phyloP scores from a whole-genome alignment of 2,888 invertebrate genomes.

The Cerceris ruficornis region DNA sequence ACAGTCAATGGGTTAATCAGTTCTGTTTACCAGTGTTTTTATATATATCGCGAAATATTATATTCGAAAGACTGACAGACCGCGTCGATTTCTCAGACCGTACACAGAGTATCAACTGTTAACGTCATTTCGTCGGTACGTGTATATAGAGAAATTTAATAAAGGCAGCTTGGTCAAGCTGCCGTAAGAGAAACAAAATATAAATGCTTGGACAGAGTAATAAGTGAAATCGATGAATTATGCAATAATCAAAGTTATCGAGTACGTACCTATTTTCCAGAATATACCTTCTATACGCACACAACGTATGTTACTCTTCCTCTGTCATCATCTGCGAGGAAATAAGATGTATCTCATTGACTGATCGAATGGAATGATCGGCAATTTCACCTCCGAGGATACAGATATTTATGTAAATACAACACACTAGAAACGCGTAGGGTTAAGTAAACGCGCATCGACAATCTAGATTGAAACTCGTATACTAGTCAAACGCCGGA shows the following conservation, averaged over 20 bases:
- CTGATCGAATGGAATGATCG: constrained; percentile 49
- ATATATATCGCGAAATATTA: too few relatives aligned
- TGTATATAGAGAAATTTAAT: neutral
- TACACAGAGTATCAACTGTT: neutral
- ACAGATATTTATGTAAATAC: neutral
- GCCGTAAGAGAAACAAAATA: too few relatives aligned
- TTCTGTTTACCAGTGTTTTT: too few relatives aligned
- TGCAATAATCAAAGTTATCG: neutral
- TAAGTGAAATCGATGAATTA: neutral
- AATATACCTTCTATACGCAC: constrained; percentile 21
- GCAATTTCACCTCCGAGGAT: constrained; percentile 20
- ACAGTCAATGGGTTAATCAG: too few relatives aligned
- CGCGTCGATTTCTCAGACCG: too few relatives aligned
- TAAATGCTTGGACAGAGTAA: neutral
- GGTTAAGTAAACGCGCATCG: neutral
- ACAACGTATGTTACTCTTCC: constrained; percentile 21
- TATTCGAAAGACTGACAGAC: too few relatives aligned
- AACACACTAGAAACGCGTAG: constrained; percentile 15
- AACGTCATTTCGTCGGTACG: neutral
- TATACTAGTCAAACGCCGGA: constrained; percentile 33
- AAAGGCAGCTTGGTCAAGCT: too few relatives aligned
- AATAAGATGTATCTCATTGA: constrained; percentile 33
- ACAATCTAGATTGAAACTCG: constrained; percentile 1
- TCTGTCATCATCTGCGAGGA: constrained; percentile 36
- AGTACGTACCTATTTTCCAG: constrained; percentile 8